Conservation (phyloP, 1,140 invertebrate species). For the Dolichoris vasculosae region DNA sequence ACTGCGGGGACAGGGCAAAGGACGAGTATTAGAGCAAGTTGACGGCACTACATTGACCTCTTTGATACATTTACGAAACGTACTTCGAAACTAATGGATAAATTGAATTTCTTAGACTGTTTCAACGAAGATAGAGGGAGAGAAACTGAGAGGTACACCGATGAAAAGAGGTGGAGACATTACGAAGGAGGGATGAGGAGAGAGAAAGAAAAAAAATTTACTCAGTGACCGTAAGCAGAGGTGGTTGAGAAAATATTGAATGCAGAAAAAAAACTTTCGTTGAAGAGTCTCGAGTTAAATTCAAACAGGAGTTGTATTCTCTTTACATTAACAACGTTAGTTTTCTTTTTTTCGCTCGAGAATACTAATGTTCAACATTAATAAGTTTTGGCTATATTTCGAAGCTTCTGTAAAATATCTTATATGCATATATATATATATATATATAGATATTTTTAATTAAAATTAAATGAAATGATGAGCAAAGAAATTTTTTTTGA, state of each 20-base stretch:
- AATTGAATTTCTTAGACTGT: conserved; percentile 29
- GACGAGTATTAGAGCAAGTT: background rate
- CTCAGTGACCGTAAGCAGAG: background rate
- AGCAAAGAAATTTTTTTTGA: no score
- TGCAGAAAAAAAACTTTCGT: background rate
- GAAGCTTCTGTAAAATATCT: background rate
- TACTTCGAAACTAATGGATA: conserved; percentile 39
- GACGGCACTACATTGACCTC: background rate
- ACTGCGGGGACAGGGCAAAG: background rate
- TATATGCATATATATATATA: no score
- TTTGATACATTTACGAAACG: conserved; percentile 37
- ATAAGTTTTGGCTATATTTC: background rate
- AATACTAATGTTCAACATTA: background rate
- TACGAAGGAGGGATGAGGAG: no score
- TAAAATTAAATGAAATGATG: no score
- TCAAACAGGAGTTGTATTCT: background rate
- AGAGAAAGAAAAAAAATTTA: background rate
- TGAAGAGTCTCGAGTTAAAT: background rate
- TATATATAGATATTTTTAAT: no score
- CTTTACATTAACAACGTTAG: background rate
- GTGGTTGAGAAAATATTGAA: background rate
- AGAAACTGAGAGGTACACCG: background rate
- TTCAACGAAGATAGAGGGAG: background rate
- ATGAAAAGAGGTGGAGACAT: background rate
- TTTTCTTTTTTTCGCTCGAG: background rate